Evolutionary conservation across 2,797 vertebrate species (phyloP).

Genomic region (Acrocephalus scirpaceus): DNA sequence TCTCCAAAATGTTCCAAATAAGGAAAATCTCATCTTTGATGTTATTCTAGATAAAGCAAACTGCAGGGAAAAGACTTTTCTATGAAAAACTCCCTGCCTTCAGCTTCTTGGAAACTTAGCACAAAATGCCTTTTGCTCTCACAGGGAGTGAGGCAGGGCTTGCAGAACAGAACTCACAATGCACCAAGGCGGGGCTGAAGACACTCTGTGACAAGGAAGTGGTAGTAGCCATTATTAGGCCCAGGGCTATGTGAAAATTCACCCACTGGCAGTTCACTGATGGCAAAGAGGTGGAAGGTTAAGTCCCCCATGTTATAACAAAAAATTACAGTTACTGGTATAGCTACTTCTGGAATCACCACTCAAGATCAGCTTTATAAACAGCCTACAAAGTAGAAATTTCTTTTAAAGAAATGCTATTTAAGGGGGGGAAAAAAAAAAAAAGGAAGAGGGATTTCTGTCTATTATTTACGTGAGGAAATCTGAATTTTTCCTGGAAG

Average conservation of each 20-base stretch:
- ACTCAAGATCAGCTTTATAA: neutral
- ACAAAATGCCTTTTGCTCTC: neutral
- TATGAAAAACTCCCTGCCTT: neutral
- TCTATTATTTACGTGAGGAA: neutral
- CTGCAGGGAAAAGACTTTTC: neutral
- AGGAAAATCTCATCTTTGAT: neutral
- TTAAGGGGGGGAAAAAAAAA: neutral
- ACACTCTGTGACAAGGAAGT: neutral
- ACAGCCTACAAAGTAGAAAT: neutral
- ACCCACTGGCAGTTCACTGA: neutral
- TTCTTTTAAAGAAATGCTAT: neutral
- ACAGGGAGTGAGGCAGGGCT: neutral
- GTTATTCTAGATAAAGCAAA: neutral
- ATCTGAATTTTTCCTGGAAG: neutral
- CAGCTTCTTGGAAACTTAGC: neutral
- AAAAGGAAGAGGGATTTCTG: neutral
- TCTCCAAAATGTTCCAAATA: neutral
- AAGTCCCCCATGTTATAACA: neutral
- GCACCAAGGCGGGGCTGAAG: neutral
- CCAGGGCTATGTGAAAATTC: neutral
- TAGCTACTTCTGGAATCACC: neutral
- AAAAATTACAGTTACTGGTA: neutral
- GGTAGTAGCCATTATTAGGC: neutral
- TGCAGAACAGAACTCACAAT: neutral
- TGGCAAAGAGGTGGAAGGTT: neutral